Conservation (phyloP, 2,888 invertebrate species). For the Drosophila mettleri region DNA sequence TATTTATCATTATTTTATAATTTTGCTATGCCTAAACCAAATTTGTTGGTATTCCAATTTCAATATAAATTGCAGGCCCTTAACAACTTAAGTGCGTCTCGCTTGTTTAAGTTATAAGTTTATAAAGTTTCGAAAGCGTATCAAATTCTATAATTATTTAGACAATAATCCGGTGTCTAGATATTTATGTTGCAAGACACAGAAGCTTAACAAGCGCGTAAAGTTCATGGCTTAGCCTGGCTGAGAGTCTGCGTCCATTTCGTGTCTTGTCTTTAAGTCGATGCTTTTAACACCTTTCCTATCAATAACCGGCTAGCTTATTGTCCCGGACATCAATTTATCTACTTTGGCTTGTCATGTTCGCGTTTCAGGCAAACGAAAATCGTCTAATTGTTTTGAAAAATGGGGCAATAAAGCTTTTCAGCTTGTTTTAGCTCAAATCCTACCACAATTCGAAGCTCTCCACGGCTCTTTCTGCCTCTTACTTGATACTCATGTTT, state of each 20-base stretch:
- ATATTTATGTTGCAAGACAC: not conserved
- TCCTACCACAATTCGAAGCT: not conserved
- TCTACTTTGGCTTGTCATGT: slow-evolving; percentile 32
- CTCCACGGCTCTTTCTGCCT: too few relatives aligned
- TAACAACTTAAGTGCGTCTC: not conserved
- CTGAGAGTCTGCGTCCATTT: not conserved
- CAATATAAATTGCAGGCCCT: not conserved
- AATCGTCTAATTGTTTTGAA: slow-evolving; percentile 58
- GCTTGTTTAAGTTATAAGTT: not conserved
- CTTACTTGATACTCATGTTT: slow-evolving; percentile 4
- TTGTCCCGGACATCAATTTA: slow-evolving; percentile 14
- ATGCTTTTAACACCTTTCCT: slow-evolving; percentile 26
- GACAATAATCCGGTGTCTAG: not conserved
- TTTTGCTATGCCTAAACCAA: too few relatives aligned
- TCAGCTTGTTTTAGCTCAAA: slow-evolving; percentile 14
- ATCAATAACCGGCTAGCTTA: slow-evolving; percentile 27
- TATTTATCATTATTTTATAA: too few relatives aligned
- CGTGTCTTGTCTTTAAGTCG: slow-evolving; percentile 1
- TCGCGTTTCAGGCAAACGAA: slow-evolving; percentile 9
- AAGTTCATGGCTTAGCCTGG: not conserved
- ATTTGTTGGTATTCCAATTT: not conserved
- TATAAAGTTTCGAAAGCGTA: not conserved
- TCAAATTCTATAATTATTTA: slow-evolving; percentile 2
- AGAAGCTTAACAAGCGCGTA: not conserved
- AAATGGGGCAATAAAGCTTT: slow-evolving; percentile 42